Percentiles rank a stretch among this genome's conserved stretches.
These are phyloP conservation scores for Lasioglossum figueresi DNA, from an alignment of 2,888 invertebrate species.

Conservation along the genomic window DNA sequence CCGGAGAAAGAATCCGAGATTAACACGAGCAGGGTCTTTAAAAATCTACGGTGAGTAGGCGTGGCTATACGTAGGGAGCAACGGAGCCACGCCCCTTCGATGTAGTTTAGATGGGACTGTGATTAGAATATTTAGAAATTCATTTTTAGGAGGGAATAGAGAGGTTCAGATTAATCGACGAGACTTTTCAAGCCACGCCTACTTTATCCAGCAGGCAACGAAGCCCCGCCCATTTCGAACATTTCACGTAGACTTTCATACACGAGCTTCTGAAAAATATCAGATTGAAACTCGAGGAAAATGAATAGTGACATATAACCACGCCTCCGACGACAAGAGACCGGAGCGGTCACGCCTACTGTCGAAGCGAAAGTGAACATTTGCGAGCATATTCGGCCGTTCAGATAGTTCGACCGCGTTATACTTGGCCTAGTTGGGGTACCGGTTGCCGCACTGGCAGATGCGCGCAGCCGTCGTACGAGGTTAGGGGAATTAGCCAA, in stretches of 20 bases:
- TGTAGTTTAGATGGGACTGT: not conserved
- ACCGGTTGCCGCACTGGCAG: not conserved
- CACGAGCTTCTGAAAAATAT: not conserved
- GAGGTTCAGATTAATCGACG: not conserved
- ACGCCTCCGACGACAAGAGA: not conserved
- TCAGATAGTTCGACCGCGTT: conserved; percentile 1
- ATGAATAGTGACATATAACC: not conserved
- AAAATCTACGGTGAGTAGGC: not conserved
- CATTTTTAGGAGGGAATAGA: not conserved
- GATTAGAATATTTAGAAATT: not conserved
- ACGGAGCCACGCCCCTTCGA: not conserved
- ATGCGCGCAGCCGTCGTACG: conserved; percentile 17
- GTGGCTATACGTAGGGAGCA: no score
- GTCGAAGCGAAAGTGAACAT: no score
- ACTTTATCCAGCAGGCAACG: not conserved
- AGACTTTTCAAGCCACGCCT: not conserved
- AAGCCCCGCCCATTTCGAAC: not conserved
- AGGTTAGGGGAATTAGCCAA: conserved; percentile 74
- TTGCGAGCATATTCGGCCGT: not conserved
- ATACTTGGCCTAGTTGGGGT: conserved; percentile 15
- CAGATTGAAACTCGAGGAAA: not conserved
- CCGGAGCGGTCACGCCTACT: not conserved
- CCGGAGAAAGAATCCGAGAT: not conserved
- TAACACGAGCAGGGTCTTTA: not conserved
- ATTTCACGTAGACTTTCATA: not conserved